phyloP scores from a whole-genome alignment of 2,113 vertebrate genomes.

The Oncorhynchus mykiss region DNA sequence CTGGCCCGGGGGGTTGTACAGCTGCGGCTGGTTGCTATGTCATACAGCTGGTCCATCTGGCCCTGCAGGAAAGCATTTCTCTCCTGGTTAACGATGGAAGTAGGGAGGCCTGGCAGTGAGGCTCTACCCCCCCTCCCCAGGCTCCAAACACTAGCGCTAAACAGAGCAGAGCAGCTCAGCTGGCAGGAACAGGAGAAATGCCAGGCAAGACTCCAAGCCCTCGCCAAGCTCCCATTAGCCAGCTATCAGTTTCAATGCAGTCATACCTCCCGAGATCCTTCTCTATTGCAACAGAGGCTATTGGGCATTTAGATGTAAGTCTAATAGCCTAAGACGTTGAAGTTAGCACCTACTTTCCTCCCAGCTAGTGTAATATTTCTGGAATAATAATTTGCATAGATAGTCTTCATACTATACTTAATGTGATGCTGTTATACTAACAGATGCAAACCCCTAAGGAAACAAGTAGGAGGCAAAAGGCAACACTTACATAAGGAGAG shows the following conservation, averaged over 20 bases:
- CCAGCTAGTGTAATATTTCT: no score
- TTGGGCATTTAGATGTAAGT: no score
- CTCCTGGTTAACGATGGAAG: neutral
- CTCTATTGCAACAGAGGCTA: no score
- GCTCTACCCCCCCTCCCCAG: neutral
- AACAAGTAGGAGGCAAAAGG: neutral
- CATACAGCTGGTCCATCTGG: conserved; percentile 48
- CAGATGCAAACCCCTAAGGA: neutral
- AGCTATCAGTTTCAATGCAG: neutral
- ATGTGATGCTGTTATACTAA: no score
- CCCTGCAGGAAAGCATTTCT: neutral
- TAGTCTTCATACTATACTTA: no score
- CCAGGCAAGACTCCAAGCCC: neutral
- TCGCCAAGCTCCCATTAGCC: neutral
- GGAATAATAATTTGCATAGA: no score
- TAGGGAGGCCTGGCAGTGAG: conserved; percentile 1
- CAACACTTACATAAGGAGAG: neutral
- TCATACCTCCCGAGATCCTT: no score
- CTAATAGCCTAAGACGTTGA: no score
- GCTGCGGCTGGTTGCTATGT: conserved; percentile 46
- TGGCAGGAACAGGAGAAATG: neutral
- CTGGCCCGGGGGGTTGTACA: conserved; percentile 33
- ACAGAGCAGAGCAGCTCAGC: neutral
- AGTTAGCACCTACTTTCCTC: no score
- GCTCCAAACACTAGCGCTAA: neutral